Evolutionary conservation across 2,888 invertebrate species (phyloP).

Genomic region (Ophion obscuratus): DNA sequence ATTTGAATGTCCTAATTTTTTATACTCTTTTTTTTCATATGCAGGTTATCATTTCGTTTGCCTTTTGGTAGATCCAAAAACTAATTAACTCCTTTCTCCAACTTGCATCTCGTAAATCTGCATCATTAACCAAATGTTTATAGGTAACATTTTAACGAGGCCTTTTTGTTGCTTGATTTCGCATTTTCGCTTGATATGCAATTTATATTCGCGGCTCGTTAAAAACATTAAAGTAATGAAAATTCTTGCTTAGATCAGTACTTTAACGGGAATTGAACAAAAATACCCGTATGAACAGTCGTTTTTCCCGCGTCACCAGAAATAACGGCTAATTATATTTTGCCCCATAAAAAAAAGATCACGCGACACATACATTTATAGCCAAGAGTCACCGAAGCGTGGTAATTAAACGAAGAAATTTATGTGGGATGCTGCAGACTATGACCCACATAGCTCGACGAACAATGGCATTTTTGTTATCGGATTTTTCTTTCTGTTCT

Average conservation of each 20-base stretch:
- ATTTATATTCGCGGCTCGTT: not conserved
- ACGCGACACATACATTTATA: slow-evolving; percentile 57
- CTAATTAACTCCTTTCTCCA: not conserved
- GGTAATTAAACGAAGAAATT: slow-evolving; percentile 63
- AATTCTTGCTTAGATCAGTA: not conserved
- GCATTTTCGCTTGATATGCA: not conserved
- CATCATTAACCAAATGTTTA: not conserved
- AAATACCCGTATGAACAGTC: not conserved
- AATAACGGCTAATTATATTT: slow-evolving; percentile 22
- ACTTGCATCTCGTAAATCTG: not conserved
- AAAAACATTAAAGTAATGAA: not conserved
- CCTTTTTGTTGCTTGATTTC: not conserved
- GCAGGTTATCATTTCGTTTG: not conserved
- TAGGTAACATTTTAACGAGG: not conserved
- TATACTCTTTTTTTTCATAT: not conserved
- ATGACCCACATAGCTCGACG: slow-evolving; percentile 60
- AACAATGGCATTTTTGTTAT: slow-evolving; percentile 58
- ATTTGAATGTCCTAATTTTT: not conserved
- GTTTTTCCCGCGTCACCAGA: not conserved
- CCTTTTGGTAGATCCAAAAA: not conserved
- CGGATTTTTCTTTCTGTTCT: slow-evolving; percentile 45
- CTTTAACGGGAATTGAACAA: slow-evolving; percentile 4
- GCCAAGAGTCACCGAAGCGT: slow-evolving; percentile 37
- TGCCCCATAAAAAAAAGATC: slow-evolving; percentile 61
- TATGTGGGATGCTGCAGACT: slow-evolving; percentile 47